phyloP scores from a whole-genome alignment of 2,888 invertebrate genomes.

The Lycia hirtaria region DNA sequence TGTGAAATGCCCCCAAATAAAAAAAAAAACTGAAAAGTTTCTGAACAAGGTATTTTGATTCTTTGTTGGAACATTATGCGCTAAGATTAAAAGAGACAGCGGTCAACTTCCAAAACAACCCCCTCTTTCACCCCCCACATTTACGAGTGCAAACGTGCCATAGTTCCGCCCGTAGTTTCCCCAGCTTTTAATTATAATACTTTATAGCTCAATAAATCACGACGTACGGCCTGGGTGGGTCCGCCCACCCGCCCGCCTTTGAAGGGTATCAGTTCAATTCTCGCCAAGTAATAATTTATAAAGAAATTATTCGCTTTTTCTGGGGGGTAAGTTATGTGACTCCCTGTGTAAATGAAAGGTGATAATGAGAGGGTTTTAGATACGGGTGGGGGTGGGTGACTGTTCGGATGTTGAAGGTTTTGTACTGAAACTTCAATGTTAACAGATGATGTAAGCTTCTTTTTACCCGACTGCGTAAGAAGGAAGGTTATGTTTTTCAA shows the following conservation, averaged over 20 bases:
- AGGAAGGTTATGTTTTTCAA: too few species aligned
- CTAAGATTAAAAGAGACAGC: not conserved
- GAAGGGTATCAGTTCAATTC: slow-evolving; percentile 89
- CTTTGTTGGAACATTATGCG: not conserved
- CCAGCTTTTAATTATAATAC: slow-evolving; percentile 91
- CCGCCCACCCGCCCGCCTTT: slow-evolving; percentile 68
- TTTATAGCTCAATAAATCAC: slow-evolving; percentile 92
- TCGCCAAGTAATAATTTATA: slow-evolving; percentile 88
- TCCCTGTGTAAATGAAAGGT: slow-evolving; percentile 24
- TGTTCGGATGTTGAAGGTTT: not conserved
- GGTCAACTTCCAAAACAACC: slow-evolving; percentile 19
- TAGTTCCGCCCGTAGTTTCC: slow-evolving; percentile 80
- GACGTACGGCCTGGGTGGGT: slow-evolving; percentile 69
- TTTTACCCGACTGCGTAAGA: too few species aligned
- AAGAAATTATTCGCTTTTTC: slow-evolving; percentile 86
- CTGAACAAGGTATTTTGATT: too few species aligned
- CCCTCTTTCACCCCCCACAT: slow-evolving; percentile 41
- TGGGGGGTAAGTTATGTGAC: slow-evolving; percentile 46
- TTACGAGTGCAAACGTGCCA: slow-evolving; percentile 63
- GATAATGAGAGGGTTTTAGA: slow-evolving; percentile 30
- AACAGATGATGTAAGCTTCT: not conserved
- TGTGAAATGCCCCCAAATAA: too few species aligned
- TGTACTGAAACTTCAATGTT: not conserved
- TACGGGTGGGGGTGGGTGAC: not conserved
- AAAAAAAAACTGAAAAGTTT: too few species aligned